Evolutionary conservation across 2,888 invertebrate genomes (phyloP).

Genomic region (Apoderus coryli): DNA sequence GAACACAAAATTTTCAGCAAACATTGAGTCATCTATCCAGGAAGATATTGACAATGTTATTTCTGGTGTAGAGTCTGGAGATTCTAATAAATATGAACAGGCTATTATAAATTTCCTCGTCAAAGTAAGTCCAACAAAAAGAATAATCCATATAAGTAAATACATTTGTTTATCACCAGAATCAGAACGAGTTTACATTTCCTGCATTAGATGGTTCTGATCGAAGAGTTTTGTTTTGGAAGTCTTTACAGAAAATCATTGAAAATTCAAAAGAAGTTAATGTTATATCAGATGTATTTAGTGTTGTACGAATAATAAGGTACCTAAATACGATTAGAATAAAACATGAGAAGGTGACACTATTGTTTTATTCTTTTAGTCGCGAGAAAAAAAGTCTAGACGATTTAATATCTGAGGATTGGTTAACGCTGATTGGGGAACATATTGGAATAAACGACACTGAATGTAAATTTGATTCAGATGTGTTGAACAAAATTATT

Average conservation of each 20-base stretch:
- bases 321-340: no score
- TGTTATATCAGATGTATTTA: conserved; percentile 41
- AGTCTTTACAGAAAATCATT: conserved; percentile 42
- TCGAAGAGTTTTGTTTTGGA: conserved; percentile 44
- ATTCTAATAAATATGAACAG: no score
- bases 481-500: conserved; percentile 39
- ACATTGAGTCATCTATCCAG: no score
- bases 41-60: no score
- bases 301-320: conserved; percentile 52
- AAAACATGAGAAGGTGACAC: conserved; percentile 4
- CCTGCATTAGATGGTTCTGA: background rate
- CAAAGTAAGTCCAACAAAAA: no score
- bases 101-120: no score
- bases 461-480: conserved; percentile 31
- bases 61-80: no score
- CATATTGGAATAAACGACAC: conserved; percentile 44
- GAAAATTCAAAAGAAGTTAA: conserved; percentile 32
- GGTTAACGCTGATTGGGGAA: conserved; percentile 51
- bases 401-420: conserved; percentile 49
- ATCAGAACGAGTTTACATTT: background rate
- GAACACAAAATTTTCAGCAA: no score
- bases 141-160: conserved; percentile 1
- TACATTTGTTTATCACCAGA: conserved; percentile 1
- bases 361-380: conserved; percentile 33
- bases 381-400: conserved; percentile 65